phyloP scores from a whole-genome alignment of 2,797 vertebrate species.

The Sebastolobus alascanus region DNA sequence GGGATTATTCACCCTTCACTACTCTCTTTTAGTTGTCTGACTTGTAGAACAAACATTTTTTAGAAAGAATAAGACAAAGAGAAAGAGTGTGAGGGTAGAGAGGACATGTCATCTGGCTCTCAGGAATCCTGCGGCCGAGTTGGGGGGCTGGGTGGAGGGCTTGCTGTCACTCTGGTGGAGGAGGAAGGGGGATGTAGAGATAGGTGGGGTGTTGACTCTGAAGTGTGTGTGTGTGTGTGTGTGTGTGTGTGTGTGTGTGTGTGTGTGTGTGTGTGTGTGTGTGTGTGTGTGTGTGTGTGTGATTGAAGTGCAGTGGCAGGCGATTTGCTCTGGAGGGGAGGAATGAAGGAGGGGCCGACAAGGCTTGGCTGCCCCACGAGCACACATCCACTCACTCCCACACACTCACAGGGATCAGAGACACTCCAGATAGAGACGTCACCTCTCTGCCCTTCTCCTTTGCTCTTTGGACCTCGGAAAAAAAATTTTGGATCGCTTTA shows the following conservation, averaged over 20 bases:
- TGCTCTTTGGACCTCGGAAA: conserved; percentile 50
- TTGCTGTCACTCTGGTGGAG: conserved; percentile 56
- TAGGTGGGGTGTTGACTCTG: conserved; percentile 64
- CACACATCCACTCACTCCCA: conserved; percentile 46
- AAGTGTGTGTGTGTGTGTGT: conserved; percentile 41
- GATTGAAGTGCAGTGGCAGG: conserved; percentile 69
- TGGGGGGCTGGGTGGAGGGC: conserved; percentile 35
- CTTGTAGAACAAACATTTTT: neutral
- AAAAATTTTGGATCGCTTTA: conserved; percentile 2
- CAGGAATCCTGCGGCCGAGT: conserved; percentile 46
- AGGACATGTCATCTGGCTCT: conserved; percentile 63
- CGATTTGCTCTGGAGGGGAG: conserved; percentile 65
- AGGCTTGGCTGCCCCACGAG: conserved; percentile 55
- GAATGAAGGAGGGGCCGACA: conserved; percentile 76
- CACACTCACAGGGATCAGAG: conserved; percentile 58
- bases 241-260: conserved; percentile 51
- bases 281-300: conserved; percentile 36
- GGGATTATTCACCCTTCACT: neutral
- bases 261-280: conserved; percentile 35
- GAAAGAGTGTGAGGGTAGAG: conserved; percentile 30
- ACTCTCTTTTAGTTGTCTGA: conserved; percentile 9
- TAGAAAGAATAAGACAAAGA: conserved; percentile 10
- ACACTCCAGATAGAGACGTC: conserved; percentile 68
- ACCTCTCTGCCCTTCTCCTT: conserved; percentile 44
- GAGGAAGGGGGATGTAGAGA: conserved; percentile 61